Base-by-base conservation (phyloP, 2,888 invertebrate species). In the Pseudococcus jackbeardsleyi region DNA sequence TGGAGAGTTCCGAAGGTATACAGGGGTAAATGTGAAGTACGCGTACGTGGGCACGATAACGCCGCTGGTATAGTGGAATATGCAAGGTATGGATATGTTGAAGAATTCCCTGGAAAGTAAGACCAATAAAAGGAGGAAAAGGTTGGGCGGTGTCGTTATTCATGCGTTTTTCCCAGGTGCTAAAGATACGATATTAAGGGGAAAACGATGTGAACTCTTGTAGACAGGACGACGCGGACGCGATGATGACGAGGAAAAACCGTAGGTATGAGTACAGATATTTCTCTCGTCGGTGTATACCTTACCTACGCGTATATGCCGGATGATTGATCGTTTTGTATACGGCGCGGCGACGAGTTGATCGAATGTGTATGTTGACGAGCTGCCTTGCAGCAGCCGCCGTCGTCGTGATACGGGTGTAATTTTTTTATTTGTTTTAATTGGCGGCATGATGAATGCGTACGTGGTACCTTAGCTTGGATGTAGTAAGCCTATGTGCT, bases 151-250 rank as follows among this genome's bases (percentile, higher is more conserved):
- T 50, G 17, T 50, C 50, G 50, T 50, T 50, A 50, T 50, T 50
- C 77, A 17, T 39, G 77, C 77, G 9, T 77, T 77, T 77, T 77
- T 77, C 77, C 77, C 77, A 77, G 77, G 77, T 77, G 77, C 77
- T 15, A 77, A 26, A 77, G 77, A 33, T 64, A 64, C 22, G 15
- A 50, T 50, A 50, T 50, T 50, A 64, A 64, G 64, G 22, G 64
- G 64, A 22, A 64, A 64, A 64, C 64, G 64, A 64, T 64, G 64
- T 22, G 64, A 64, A 64, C 64, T 64, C 15, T 50, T 50, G 50
- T 15, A 50, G 50, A 50, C 50, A 50, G 50, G 50, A 50, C 50
- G 50, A 46, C 50, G 50, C 11, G 17, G 50, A 46, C 26, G 26
- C 64, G 64, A 17, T 77, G 39, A 26, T 17, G 77, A 15, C 15